Evolutionary conservation across 2,113 vertebrate species (phyloP).

Genomic region (Nothocercus nigrocapillus): DNA sequence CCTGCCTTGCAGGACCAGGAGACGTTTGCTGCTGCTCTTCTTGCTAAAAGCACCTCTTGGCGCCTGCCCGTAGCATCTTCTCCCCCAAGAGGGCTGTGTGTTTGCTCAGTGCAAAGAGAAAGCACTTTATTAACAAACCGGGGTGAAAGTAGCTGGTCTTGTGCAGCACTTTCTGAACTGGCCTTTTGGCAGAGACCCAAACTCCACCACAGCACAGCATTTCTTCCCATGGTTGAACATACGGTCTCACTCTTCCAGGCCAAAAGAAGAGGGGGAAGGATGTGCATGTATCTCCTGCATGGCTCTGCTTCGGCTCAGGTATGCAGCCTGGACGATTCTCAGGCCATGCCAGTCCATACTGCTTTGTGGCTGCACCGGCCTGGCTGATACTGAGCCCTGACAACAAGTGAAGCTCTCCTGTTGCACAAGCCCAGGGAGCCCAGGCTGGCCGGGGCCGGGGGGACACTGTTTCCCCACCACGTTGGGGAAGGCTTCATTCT

Average conservation of each 20-base stretch:
- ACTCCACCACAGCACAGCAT: neutral
- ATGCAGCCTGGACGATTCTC: neutral
- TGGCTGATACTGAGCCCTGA: neutral
- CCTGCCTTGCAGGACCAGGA: neutral
- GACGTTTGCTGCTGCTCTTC: too few species aligned
- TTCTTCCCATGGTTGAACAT: neutral
- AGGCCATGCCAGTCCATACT: neutral
- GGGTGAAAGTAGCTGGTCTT: neutral
- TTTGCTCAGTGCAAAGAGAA: neutral
- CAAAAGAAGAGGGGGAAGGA: neutral
- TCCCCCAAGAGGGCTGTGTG: neutral
- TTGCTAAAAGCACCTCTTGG: neutral
- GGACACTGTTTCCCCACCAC: neutral
- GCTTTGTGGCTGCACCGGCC: too few species aligned
- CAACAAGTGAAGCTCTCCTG: too few species aligned
- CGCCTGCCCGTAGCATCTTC: neutral
- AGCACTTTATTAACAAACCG: neutral
- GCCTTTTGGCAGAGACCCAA: neutral
- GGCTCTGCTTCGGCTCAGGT: neutral
- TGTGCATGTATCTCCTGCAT: neutral
- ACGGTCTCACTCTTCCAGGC: neutral
- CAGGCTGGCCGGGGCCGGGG: neutral
- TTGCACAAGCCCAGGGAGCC: neutral
- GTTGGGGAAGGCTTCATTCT: too few species aligned
- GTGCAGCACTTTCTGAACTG: neutral